These are phyloP conservation scores for Nannospalax galili DNA, from an alignment of 2,113 vertebrate genomes.

Conservation along the genomic window DNA sequence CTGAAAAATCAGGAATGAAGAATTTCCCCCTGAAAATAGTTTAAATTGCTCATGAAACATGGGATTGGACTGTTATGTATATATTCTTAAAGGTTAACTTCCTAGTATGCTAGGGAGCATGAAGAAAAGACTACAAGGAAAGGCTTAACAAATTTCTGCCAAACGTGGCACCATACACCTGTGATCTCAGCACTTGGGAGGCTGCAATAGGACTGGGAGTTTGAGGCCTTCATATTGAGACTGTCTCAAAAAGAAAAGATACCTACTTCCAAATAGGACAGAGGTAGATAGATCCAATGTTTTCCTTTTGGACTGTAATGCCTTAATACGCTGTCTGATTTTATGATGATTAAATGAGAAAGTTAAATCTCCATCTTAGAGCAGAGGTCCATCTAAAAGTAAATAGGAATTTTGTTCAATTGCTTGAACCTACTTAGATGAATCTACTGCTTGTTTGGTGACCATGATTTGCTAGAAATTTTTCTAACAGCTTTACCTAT, in stretches of 20 bases:
- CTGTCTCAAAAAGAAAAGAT: background rate
- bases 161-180: background rate
- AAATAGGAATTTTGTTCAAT: background rate
- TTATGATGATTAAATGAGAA: background rate
- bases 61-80: background rate
- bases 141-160: background rate
- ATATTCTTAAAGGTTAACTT: background rate
- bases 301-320: background rate
- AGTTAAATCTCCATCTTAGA: background rate
- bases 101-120: background rate
- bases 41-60: background rate
- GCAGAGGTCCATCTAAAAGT: background rate
- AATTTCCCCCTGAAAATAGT: conserved; percentile 5
- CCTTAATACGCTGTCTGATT: background rate
- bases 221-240: background rate
- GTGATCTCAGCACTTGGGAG: background rate
- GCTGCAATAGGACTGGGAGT: too few species aligned
- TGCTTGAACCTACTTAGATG: background rate
- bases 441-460: background rate
- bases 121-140: background rate
- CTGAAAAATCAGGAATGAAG: background rate
- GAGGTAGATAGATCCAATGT: background rate
- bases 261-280: background rate
- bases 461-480: background rate
- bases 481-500: background rate